Conservation (phyloP, 2,888 invertebrate genomes). For the Cepaea hortensis region DNA sequence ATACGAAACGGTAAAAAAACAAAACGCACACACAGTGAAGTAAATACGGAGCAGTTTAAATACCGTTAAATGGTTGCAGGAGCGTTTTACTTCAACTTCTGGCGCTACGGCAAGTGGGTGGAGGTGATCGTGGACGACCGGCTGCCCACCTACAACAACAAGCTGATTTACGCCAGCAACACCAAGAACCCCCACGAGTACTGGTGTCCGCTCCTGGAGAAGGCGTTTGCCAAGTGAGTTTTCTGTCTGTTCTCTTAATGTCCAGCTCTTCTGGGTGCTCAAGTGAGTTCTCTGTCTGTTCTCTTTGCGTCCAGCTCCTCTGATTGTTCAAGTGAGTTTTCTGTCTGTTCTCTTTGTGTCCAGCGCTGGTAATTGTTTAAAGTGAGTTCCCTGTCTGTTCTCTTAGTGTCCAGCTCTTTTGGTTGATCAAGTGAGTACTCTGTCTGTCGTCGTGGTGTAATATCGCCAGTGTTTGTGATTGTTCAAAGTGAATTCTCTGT, state of each 20-base stretch:
- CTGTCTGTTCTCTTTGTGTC: too few species aligned
- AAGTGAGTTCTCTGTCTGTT: too few species aligned
- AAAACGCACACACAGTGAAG: neutral
- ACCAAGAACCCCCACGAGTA: constrained; percentile 52
- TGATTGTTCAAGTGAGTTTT: too few species aligned
- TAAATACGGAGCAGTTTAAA: too few species aligned
- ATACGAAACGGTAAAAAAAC: neutral
- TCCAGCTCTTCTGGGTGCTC: too few species aligned
- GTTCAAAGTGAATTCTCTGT: too few species aligned
- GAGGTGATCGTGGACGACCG: constrained; percentile 57
- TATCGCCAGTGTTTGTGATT: too few species aligned
- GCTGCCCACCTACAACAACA: constrained; percentile 52
- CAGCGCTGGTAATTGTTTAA: too few species aligned
- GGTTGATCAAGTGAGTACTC: too few species aligned
- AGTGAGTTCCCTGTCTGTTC: constrained; percentile 53
- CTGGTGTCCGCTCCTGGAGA: constrained; percentile 60
- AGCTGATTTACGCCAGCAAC: constrained; percentile 54
- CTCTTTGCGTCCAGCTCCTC: too few species aligned
- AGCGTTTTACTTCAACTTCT: constrained; percentile 55
- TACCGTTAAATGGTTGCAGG: constrained; percentile 41
- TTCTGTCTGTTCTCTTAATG: neutral
- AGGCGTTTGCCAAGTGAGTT: constrained; percentile 67
- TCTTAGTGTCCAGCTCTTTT: too few species aligned
- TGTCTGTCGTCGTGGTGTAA: too few species aligned
- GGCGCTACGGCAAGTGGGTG: constrained; percentile 56